Percentiles rank a stretch among this genome's conserved stretches.
phyloP scores from a whole-genome alignment of 2,113 vertebrate genomes.

The Pachypanchax playfairii region DNA sequence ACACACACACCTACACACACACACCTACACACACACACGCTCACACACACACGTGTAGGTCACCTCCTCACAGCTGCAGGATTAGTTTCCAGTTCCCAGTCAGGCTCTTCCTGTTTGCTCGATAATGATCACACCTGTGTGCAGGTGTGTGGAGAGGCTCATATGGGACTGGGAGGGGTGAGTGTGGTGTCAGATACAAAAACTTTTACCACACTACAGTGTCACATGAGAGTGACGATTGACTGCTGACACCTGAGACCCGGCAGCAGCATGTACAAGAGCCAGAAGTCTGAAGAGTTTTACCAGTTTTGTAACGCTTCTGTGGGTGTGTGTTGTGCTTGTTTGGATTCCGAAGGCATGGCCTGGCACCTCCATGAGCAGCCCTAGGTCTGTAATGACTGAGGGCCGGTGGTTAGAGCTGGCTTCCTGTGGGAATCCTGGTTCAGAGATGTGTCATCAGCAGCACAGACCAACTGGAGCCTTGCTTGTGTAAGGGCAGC shows the following conservation, averaged over 20 bases:
- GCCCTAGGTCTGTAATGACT: slow-evolving; percentile 70
- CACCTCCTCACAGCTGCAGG: slow-evolving; percentile 72
- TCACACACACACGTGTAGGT: slow-evolving; percentile 39
- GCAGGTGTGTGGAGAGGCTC: slow-evolving; percentile 75
- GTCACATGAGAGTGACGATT: slow-evolving; percentile 30
- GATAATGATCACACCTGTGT: slow-evolving; percentile 80
- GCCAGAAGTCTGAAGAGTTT: slow-evolving; percentile 14
- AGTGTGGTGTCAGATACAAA: slow-evolving; percentile 48
- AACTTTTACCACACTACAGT: slow-evolving; percentile 30
- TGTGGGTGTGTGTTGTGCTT: slow-evolving; percentile 31
- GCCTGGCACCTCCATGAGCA: slow-evolving; percentile 66
- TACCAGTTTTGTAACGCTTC: not conserved
- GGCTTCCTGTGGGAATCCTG: slow-evolving; percentile 78
- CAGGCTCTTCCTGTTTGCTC: slow-evolving; percentile 76
- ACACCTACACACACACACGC: slow-evolving; percentile 33
- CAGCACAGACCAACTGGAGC: slow-evolving; percentile 71
- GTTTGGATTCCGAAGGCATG: slow-evolving; percentile 33
- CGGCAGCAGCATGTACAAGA: not conserved
- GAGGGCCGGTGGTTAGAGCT: slow-evolving; percentile 69
- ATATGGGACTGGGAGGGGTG: slow-evolving; percentile 48
- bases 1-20: slow-evolving; percentile 1
- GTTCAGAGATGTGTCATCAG: slow-evolving; percentile 74
- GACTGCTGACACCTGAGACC: slow-evolving; percentile 12
- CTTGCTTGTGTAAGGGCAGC: slow-evolving; percentile 39
- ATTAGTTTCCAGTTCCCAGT: slow-evolving; percentile 78